Conservation (phyloP, 2,888 invertebrate genomes). For the Euproctis similis region DNA sequence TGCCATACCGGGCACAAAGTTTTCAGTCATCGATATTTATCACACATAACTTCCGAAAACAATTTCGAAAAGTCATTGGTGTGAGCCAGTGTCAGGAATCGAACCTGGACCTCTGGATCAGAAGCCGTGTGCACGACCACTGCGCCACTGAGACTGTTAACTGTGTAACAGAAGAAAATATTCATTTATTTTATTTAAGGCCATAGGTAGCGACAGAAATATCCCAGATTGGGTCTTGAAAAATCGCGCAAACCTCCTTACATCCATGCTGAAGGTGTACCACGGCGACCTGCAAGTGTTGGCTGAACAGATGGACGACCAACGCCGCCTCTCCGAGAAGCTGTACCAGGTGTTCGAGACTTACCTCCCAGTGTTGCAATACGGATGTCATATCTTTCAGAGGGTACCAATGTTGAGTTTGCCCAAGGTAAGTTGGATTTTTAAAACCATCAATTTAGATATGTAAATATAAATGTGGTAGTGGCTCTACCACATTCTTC, state of each 20-base stretch:
- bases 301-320: conserved; percentile 74
- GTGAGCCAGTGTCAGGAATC: no score
- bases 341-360: conserved; percentile 91
- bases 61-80: no score
- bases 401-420: conserved; percentile 86
- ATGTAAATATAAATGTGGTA: no score
- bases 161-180: no score
- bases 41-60: no score
- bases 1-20: no score
- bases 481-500: no score
- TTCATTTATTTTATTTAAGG: conserved; percentile 79
- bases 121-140: no score
- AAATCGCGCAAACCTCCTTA: conserved; percentile 84
- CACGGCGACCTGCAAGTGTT: conserved; percentile 88
- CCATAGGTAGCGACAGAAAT: conserved; percentile 90
- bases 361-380: conserved; percentile 89
- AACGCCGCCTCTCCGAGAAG: conserved; percentile 76
- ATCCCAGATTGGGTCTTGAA: conserved; percentile 88
- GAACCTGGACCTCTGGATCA: no score
- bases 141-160: no score
- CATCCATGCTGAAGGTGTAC: conserved; percentile 86
- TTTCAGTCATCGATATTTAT: no score
- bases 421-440: conserved; percentile 85
- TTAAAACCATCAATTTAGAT: no score
- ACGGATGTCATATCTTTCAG: conserved; percentile 89